These are phyloP conservation scores for Drosophila anomelani DNA, from an alignment of 2,888 invertebrate genomes.

Conservation along the genomic window DNA sequence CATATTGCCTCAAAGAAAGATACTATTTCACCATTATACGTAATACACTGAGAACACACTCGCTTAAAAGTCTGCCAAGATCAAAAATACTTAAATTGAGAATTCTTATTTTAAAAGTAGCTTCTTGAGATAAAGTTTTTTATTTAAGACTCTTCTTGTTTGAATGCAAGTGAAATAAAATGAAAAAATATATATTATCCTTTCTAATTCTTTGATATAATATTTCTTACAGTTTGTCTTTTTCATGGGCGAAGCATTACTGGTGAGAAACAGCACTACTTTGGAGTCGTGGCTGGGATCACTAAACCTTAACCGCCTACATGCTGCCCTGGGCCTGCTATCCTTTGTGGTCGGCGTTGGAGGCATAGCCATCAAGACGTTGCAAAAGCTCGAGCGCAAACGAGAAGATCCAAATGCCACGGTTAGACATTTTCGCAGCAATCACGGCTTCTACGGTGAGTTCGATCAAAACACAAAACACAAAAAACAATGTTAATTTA, in stretches of 20 bases:
- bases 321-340: slow-evolving; percentile 70
- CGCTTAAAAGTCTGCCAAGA: neutral
- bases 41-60: neutral
- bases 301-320: slow-evolving; percentile 65
- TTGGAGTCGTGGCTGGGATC: slow-evolving; percentile 59
- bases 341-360: slow-evolving; percentile 78
- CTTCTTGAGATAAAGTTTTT: neutral
- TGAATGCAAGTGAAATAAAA: no score
- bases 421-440: slow-evolving; percentile 76
- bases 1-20: neutral
- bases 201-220: neutral
- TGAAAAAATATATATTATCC: no score
- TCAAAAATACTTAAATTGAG: neutral
- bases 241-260: slow-evolving; percentile 79
- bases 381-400: slow-evolving; percentile 62
- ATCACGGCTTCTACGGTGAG: slow-evolving; percentile 79
- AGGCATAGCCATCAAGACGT: slow-evolving; percentile 69
- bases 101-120: no score
- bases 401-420: slow-evolving; percentile 75
- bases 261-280: slow-evolving; percentile 71
- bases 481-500: slow-evolving; percentile 35
- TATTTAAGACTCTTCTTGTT: neutral
- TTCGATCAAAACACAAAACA: slow-evolving; percentile 3
- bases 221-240: slow-evolving; percentile 72
- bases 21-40: neutral